These are phyloP conservation scores for Lasioglossum oenotherae DNA, from an alignment of 2,888 invertebrate species.

Conservation along the genomic window DNA sequence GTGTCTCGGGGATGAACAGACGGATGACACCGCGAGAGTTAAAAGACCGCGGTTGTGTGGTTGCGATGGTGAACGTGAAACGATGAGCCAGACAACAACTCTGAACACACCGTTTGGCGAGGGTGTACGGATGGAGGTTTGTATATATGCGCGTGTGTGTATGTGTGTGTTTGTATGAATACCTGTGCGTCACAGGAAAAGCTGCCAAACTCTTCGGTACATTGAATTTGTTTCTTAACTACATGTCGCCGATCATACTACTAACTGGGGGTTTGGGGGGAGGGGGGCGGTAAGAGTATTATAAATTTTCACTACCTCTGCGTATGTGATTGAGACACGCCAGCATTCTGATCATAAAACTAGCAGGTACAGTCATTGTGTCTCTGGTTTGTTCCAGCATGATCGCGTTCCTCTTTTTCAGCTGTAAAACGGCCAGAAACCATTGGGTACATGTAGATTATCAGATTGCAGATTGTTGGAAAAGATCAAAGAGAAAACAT, in stretches of 20 bases:
- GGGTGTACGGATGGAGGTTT: slow-evolving; percentile 20
- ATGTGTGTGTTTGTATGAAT: slow-evolving; percentile 43
- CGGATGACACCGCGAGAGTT: slow-evolving; percentile 16
- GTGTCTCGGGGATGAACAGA: slow-evolving; percentile 19
- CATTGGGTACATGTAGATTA: background rate
- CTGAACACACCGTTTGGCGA: slow-evolving; percentile 13
- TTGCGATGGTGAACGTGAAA: slow-evolving; percentile 1
- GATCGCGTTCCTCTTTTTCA: slow-evolving; percentile 91
- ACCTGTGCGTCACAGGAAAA: slow-evolving; percentile 50
- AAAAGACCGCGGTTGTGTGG: background rate
- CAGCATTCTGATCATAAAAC: slow-evolving; percentile 93
- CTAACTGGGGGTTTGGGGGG: slow-evolving; percentile 30
- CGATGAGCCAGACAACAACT: slow-evolving; percentile 32
- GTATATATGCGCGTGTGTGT: background rate
- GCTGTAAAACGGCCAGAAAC: slow-evolving; percentile 83
- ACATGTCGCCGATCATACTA: slow-evolving; percentile 49
- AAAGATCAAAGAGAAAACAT: background rate
- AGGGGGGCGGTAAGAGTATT: slow-evolving; percentile 50
- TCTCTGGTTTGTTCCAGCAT: slow-evolving; percentile 95
- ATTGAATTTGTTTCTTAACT: slow-evolving; percentile 48
- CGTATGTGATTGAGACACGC: slow-evolving; percentile 89
- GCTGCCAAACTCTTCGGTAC: slow-evolving; percentile 45
- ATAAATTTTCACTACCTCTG: slow-evolving; percentile 84
- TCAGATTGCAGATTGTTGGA: background rate
- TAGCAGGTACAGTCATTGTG: slow-evolving; percentile 94